Evolutionary conservation across 2,113 vertebrate species (phyloP).

Genomic region (Muscicapa adusta): DNA sequence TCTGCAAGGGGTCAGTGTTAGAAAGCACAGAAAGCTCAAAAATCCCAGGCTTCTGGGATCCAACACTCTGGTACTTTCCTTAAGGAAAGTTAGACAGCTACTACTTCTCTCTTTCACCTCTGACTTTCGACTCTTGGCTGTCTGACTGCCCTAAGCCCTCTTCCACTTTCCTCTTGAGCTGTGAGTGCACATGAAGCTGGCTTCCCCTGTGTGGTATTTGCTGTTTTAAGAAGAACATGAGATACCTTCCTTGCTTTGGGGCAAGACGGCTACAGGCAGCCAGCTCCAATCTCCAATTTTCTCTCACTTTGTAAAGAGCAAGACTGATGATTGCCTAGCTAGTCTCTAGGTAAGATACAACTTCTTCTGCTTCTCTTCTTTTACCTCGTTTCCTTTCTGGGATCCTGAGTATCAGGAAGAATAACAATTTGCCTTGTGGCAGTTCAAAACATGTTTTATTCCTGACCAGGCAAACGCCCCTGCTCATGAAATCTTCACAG

Average conservation of each 20-base stretch:
- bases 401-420: not conserved
- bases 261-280: not conserved
- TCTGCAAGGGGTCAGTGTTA: too few species aligned
- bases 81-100: not conserved
- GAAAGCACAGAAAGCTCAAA: too few species aligned
- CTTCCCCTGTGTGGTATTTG: not conserved
- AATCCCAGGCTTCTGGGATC: too few species aligned
- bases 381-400: not conserved
- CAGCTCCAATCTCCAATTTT: not conserved
- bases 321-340: not conserved
- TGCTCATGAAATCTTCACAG: not conserved
- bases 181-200: not conserved
- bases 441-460: not conserved
- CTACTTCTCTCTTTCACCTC: not conserved
- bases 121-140: not conserved
- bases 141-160: not conserved
- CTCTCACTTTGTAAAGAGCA: not conserved
- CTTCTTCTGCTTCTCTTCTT: not conserved
- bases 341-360: not conserved
- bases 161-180: not conserved
- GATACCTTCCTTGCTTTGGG: not conserved
- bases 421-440: not conserved
- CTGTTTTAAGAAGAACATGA: not conserved
- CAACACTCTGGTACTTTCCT: not conserved
- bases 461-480: not conserved